A percentile compares a stretch with the other conserved stretches of the same genome.
Conservation (phyloP, 2,888 invertebrate species). For the Dasysyrphus tricinctus region DNA sequence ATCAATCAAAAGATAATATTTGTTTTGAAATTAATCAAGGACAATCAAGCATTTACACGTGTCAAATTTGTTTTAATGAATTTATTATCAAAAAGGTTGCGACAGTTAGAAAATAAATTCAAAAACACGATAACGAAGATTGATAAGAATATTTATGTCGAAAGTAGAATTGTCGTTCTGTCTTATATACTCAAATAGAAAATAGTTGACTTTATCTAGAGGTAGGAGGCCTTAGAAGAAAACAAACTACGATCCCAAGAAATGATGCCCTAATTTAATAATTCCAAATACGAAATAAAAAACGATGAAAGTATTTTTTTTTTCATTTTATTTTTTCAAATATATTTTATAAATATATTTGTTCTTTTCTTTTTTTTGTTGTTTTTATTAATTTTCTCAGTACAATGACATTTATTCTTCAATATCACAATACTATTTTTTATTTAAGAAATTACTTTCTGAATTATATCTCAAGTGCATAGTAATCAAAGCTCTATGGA, state of each 20-base stretch:
- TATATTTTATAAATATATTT: slow-evolving; percentile 52
- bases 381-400: slow-evolving; percentile 51
- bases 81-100: slow-evolving; percentile 1
- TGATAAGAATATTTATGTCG: not conserved
- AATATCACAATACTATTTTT: slow-evolving; percentile 69
- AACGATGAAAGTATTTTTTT: not conserved
- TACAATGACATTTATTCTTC: slow-evolving; percentile 66
- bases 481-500: slow-evolving; percentile 29
- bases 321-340: slow-evolving; percentile 29
- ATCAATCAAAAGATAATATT: slow-evolving; percentile 6
- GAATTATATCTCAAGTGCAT: slow-evolving; percentile 47
- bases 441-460: slow-evolving; percentile 23
- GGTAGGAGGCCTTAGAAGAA: not conserved
- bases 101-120: slow-evolving; percentile 1
- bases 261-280: not conserved
- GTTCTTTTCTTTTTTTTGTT: slow-evolving; percentile 54
- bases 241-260: not conserved
- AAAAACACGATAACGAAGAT: slow-evolving; percentile 28
- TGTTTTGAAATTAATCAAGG: slow-evolving; percentile 7
- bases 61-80: not conserved
- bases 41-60: slow-evolving; percentile 11
- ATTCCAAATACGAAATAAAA: not conserved
- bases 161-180: not conserved
- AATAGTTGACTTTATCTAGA: not conserved
- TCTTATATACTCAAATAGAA: not conserved